Percentiles rank a stretch among this genome's conserved stretches.
These are phyloP conservation scores for Camelus bactrianus DNA, from an alignment of 2,113 vertebrate genomes.

Conservation along the genomic window DNA sequence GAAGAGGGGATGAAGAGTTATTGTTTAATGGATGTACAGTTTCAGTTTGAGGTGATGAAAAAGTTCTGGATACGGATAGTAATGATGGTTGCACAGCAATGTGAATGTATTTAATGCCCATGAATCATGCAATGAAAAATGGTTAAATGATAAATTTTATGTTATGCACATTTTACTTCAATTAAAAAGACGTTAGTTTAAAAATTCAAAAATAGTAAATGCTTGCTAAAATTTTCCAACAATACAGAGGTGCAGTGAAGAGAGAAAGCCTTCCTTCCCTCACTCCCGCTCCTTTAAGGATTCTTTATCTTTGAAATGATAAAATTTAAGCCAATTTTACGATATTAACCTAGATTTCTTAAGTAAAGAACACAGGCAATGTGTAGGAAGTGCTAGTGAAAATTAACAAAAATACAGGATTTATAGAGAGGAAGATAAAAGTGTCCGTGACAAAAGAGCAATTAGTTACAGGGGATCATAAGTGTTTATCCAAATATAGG, in stretches of 20 bases:
- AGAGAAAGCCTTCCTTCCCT: neutral
- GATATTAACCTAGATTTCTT: constrained; percentile 2
- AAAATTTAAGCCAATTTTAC: constrained; percentile 19
- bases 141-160: neutral
- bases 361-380: neutral
- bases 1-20: neutral
- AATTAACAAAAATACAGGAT: neutral
- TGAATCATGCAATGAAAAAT: neutral
- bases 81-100: neutral
- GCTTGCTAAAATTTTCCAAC: neutral
- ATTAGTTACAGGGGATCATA: constrained; percentile 24
- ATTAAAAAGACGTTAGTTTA: neutral
- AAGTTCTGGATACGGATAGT: neutral
- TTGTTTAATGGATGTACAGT: neutral
- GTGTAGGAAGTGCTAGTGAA: constrained; percentile 40
- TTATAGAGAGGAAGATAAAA: neutral
- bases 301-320: neutral
- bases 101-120: neutral
- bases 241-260: neutral
- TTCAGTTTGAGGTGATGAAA: neutral
- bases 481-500: constrained; percentile 61
- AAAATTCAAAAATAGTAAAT: neutral
- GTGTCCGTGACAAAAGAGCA: constrained; percentile 61
- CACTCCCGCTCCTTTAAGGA: neutral
- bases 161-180: neutral